phyloP scores from a whole-genome alignment of 2,797 vertebrate genomes.

The Sciurus vulgaris region DNA sequence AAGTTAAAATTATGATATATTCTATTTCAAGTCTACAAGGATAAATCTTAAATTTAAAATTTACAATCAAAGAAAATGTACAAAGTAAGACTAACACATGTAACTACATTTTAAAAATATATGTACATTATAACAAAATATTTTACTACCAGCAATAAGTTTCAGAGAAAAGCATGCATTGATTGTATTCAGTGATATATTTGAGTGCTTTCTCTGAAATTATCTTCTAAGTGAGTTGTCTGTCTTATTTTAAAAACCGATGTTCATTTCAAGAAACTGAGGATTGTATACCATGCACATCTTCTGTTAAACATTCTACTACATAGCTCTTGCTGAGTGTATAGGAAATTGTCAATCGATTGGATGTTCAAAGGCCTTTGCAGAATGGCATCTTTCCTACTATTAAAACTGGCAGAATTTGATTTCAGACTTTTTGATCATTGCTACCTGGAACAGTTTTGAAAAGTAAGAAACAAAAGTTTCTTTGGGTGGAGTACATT shows the following conservation, averaged over 20 bases:
- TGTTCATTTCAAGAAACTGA: background rate
- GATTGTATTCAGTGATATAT: background rate
- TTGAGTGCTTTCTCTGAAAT: constrained; percentile 36
- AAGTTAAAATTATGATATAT: constrained; percentile 39
- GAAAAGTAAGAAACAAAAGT: background rate
- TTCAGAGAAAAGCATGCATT: constrained; percentile 14
- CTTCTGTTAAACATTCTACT: background rate
- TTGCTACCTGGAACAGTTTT: background rate
- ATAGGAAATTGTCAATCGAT: background rate
- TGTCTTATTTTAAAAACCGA: background rate
- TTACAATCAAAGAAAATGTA: constrained; percentile 23
- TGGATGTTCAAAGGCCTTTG: background rate
- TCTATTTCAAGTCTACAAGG: background rate
- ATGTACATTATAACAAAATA: constrained; percentile 1
- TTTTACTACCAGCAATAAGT: background rate
- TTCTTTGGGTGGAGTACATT: background rate
- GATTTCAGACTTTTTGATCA: background rate
- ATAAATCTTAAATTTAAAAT: constrained; percentile 20
- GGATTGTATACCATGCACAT: background rate
- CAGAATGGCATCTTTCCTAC: background rate
- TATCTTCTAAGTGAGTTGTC: background rate
- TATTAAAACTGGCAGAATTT: background rate
- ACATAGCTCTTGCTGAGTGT: background rate
- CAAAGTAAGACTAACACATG: background rate
- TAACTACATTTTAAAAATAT: background rate